A percentile compares a stretch with the other conserved stretches of the same genome.
Conservation (phyloP, 1,140 invertebrate species). For the Heliconius eleuchia region DNA sequence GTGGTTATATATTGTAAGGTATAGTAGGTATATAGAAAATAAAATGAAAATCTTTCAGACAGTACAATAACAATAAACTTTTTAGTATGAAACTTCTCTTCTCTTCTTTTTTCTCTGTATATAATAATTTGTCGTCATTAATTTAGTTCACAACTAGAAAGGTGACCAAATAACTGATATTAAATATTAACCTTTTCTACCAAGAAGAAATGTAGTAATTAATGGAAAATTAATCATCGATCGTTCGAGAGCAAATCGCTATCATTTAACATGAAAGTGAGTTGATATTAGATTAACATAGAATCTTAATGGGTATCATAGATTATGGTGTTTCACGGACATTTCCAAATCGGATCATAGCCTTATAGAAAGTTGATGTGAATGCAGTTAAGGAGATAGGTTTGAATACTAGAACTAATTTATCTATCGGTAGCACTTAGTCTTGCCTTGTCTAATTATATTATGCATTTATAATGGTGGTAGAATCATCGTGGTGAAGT, state of each 20-base stretch:
- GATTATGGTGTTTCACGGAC: slow-evolving; percentile 15
- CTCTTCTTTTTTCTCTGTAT: too few species aligned
- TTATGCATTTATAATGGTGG: not conserved
- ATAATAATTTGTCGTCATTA: not conserved
- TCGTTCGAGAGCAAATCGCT: slow-evolving; percentile 26
- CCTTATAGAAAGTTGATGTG: slow-evolving; percentile 10
- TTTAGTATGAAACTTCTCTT: too few species aligned
- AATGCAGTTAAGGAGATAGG: not conserved
- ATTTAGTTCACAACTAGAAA: not conserved
- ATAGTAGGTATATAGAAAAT: too few species aligned
- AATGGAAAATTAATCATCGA: slow-evolving; percentile 24
- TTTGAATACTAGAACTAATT: slow-evolving; percentile 4
- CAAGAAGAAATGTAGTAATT: slow-evolving; percentile 29
- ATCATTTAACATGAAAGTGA: slow-evolving; percentile 32
- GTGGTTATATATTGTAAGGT: too few species aligned
- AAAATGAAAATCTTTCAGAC: too few species aligned
- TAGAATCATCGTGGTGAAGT: not conserved
- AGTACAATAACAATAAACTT: too few species aligned
- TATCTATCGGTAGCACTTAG: not conserved
- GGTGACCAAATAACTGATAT: slow-evolving; percentile 15
- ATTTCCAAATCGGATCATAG: slow-evolving; percentile 16
- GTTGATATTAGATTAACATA: slow-evolving; percentile 24
- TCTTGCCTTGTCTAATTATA: slow-evolving; percentile 1
- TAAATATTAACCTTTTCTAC: slow-evolving; percentile 22
- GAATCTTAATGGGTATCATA: slow-evolving; percentile 13